Evolutionary conservation across 2,113 vertebrate species (phyloP).

Genomic region (Trogon surrucura): DNA sequence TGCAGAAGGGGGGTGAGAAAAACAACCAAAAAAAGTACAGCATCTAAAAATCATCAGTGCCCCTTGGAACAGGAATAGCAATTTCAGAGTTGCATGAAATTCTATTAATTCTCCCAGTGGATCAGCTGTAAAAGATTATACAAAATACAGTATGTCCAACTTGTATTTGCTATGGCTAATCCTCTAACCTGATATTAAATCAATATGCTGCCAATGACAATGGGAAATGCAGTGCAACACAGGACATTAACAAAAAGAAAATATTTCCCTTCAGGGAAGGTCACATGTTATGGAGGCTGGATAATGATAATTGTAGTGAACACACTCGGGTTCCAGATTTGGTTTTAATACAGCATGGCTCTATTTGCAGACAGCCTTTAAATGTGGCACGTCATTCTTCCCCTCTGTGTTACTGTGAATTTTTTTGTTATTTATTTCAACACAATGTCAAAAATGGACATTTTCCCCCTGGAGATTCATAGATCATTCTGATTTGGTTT

Average conservation of each 20-base stretch:
- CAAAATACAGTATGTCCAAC: slow-evolving; percentile 49
- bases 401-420: neutral
- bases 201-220: slow-evolving; percentile 53
- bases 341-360: slow-evolving; percentile 12
- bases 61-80: slow-evolving; percentile 36
- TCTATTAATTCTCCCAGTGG: slow-evolving; percentile 56
- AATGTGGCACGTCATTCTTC: neutral
- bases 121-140: slow-evolving; percentile 43
- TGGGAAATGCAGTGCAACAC: slow-evolving; percentile 22
- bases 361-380: neutral
- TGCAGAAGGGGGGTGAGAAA: slow-evolving; percentile 27
- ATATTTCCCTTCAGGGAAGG: slow-evolving; percentile 39
- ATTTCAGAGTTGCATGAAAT: slow-evolving; percentile 51
- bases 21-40: slow-evolving; percentile 1
- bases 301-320: slow-evolving; percentile 38
- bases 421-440: neutral
- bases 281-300: slow-evolving; percentile 19
- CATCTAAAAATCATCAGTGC: slow-evolving; percentile 48
- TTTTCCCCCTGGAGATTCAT: neutral
- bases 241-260: slow-evolving; percentile 22
- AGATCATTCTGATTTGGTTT: neutral
- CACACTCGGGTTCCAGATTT: slow-evolving; percentile 25
- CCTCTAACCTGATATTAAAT: slow-evolving; percentile 64
- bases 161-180: slow-evolving; percentile 16
- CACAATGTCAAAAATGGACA: neutral